phyloP scores from a whole-genome alignment of 2,888 invertebrate species.

The Pheosia gnoma region DNA sequence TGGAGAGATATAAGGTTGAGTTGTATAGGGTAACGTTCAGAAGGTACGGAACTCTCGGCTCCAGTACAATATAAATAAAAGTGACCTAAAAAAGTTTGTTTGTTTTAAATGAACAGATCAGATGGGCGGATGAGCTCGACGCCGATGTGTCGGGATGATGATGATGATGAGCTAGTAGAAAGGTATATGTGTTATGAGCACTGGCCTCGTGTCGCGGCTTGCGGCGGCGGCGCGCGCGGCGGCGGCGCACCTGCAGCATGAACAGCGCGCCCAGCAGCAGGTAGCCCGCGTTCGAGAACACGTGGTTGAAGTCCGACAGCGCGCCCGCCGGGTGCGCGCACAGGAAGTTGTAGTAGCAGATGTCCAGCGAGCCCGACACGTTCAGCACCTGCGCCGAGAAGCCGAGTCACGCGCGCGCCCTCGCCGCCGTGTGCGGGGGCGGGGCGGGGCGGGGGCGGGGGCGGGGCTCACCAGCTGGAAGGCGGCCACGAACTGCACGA shows the following conservation, averaged over 20 bases:
- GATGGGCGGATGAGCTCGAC: too few species aligned
- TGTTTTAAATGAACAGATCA: too few species aligned
- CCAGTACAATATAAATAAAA: too few species aligned
- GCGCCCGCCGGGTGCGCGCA: conserved; percentile 92
- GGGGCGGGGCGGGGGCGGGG: not conserved
- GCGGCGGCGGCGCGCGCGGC: conserved; percentile 48
- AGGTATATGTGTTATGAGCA: too few species aligned
- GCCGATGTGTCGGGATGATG: too few species aligned
- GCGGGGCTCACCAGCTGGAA: conserved; percentile 86
- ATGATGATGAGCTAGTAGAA: too few species aligned
- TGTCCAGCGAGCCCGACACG: conserved; percentile 93
- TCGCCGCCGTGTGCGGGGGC: not conserved
- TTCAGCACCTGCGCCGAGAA: conserved; percentile 84
- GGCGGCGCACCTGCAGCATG: conserved; percentile 85
- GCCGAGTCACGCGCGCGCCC: not conserved
- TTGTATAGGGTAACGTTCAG: too few species aligned
- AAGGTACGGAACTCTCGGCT: too few species aligned
- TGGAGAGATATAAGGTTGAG: too few species aligned
- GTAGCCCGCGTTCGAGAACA: conserved; percentile 94
- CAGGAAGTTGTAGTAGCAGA: conserved; percentile 96
- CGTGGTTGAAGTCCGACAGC: conserved; percentile 93
- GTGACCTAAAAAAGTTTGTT: too few species aligned
- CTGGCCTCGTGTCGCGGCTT: conserved; percentile 58
- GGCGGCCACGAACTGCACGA: conserved; percentile 93
- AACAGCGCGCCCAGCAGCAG: conserved; percentile 91